These are phyloP conservation scores for Imbricaverruca yamaguchii DNA, from an alignment of 2,888 invertebrate species.

Conservation along the genomic window DNA sequence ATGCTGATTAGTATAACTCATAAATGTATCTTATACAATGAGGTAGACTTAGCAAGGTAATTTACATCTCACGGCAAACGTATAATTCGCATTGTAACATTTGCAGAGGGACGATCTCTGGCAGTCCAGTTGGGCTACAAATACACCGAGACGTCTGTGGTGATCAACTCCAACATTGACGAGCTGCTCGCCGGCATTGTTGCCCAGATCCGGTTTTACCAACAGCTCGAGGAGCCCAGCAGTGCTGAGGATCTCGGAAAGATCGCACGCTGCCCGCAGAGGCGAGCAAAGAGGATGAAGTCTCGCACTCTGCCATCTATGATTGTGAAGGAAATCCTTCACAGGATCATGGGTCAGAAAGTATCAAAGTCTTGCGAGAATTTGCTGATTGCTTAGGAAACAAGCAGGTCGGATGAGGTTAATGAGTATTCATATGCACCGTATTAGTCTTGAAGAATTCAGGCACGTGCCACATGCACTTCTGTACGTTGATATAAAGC, in stretches of 20 bases:
- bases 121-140: slow-evolving; percentile 85
- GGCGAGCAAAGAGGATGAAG: background rate
- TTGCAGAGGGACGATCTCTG: slow-evolving; percentile 82
- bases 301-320: background rate
- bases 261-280: too few species aligned
- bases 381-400: background rate
- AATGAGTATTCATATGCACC: too few species aligned
- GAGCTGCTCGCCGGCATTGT: slow-evolving; percentile 87
- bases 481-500: too few species aligned
- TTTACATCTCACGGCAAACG: too few species aligned
- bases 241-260: too few species aligned
- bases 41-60: too few species aligned
- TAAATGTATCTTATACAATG: too few species aligned
- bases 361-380: background rate
- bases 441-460: too few species aligned
- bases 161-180: slow-evolving; percentile 95
- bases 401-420: too few species aligned
- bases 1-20: too few species aligned
- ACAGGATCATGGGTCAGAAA: background rate
- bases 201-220: slow-evolving; percentile 64
- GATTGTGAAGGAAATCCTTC: background rate
- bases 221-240: background rate
- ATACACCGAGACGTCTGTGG: slow-evolving; percentile 93
- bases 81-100: slow-evolving; percentile 27
- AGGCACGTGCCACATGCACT: too few species aligned